Evolutionary conservation across 1,140 invertebrate species (phyloP).

Genomic region (Papilio xuthus): DNA sequence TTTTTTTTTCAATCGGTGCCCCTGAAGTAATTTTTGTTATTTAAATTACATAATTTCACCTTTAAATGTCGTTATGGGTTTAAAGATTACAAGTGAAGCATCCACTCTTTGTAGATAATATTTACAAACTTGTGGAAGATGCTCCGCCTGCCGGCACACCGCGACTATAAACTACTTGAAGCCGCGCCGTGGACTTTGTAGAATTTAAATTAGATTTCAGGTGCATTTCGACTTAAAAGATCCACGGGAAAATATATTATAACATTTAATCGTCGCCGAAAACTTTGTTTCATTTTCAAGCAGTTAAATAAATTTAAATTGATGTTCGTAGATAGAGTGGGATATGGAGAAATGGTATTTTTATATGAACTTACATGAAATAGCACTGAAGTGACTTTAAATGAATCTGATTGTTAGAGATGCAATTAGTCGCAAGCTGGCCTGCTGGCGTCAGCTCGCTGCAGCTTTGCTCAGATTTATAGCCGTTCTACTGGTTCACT

Average conservation of each 20-base stretch:
- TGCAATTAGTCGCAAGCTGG: conserved; percentile 9
- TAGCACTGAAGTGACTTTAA: neutral
- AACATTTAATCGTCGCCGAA: no score
- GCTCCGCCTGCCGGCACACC: neutral
- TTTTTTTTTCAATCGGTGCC: no score
- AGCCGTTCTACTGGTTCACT: neutral
- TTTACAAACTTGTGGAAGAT: neutral
- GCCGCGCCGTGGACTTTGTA: neutral
- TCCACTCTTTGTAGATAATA: neutral
- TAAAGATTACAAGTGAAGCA: no score
- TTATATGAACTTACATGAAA: no score
- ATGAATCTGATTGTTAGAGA: conserved; percentile 23
- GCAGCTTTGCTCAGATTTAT: conserved; percentile 10
- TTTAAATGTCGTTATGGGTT: no score
- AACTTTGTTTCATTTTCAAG: no score
- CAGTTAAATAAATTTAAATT: no score
- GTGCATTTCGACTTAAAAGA: neutral
- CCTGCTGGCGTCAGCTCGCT: neutral
- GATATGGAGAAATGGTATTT: no score
- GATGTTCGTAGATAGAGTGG: no score
- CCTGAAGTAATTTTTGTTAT: no score
- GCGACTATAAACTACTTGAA: neutral
- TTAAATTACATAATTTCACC: no score
- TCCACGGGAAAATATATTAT: neutral
- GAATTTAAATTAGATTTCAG: conserved; percentile 1